These are phyloP conservation scores for rabbit (Oryctolagus cuniculus) DNA, from an alignment of 2,113 vertebrate genomes.

Conservation along the genomic window mOryCun1.1 NC_091434.1:47255001-47255500, in stretches of 20 bases:
- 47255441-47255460: background rate
- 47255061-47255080: conserved; percentile 39
- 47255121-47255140: conserved; percentile 31
- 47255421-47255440: background rate
- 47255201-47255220: background rate
- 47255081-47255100: conserved; percentile 12
- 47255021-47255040: background rate
- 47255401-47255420: background rate
- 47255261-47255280: background rate
- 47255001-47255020: background rate
- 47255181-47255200: conserved; percentile 48
- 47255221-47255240: background rate
- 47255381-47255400: background rate
- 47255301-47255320: background rate
- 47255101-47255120: conserved; percentile 65
- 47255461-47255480: background rate
- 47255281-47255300: background rate
- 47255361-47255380: background rate
- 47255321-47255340: background rate
- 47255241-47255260: background rate
- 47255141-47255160: conserved; percentile 11
- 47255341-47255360: background rate
- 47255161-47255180: conserved; percentile 62
- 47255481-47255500: background rate
- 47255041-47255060: background rate